Conservation (phyloP, 2,797 vertebrate genomes). For the Adelosebastes latens region DNA sequence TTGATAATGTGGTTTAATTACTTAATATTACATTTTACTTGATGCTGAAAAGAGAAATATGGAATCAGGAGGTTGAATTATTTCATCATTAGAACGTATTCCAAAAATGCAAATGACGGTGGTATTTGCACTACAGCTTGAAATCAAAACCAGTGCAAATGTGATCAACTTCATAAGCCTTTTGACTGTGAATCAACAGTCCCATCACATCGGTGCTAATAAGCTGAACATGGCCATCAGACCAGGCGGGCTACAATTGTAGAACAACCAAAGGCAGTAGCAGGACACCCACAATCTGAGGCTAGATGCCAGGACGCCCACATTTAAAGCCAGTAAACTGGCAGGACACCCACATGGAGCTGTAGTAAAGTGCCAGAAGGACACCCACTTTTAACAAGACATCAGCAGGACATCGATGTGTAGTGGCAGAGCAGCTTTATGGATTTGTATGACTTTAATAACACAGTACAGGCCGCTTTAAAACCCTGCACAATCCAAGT, state of each 20-base stretch:
- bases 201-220: neutral
- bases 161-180: neutral
- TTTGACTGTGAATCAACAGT: neutral
- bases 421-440: neutral
- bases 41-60: neutral
- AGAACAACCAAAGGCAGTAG: slow-evolving; percentile 23
- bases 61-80: neutral
- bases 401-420: slow-evolving; percentile 5
- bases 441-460: slow-evolving; percentile 20
- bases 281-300: slow-evolving; percentile 33
- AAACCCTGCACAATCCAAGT: slow-evolving; percentile 19
- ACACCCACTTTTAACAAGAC: slow-evolving; percentile 23
- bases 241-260: neutral
- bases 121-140: neutral
- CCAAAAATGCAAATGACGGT: neutral
- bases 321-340: slow-evolving; percentile 18
- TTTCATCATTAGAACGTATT: neutral
- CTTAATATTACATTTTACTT: neutral
- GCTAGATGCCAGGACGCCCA: slow-evolving; percentile 17
- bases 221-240: neutral
- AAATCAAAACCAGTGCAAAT: neutral
- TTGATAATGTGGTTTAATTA: neutral
- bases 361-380: slow-evolving; percentile 22
- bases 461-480: slow-evolving; percentile 4
- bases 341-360: slow-evolving; percentile 33